Percentiles rank a stretch among this genome's conserved stretches.
phyloP scores from a whole-genome alignment of 2,113 vertebrate species.

The Atrichornis clamosus region DNA sequence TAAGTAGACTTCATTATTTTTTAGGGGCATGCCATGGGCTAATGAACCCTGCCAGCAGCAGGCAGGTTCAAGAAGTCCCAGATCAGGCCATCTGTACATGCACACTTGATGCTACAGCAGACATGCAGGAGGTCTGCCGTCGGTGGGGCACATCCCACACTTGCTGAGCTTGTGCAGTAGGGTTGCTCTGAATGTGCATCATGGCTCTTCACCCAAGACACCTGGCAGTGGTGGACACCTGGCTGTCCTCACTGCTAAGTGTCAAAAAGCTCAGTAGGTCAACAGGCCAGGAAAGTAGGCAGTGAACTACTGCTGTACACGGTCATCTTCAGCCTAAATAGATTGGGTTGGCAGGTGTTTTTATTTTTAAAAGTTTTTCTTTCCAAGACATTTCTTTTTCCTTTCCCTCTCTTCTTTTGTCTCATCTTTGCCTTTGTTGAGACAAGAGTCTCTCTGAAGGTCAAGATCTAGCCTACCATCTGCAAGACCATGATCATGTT shows the following conservation, averaged over 20 bases:
- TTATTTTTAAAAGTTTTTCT: neutral
- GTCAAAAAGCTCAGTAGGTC: neutral
- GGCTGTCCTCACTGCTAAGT: neutral
- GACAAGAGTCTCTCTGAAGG: neutral
- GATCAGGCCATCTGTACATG: neutral
- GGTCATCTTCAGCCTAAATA: neutral
- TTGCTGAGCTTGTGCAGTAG: neutral
- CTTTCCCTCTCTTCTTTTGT: neutral
- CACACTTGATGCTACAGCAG: neutral
- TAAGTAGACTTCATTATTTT: neutral
- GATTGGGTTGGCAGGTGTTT: neutral
- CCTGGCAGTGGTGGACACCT: neutral
- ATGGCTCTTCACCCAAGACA: neutral
- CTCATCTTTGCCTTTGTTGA: neutral
- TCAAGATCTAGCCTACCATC: neutral
- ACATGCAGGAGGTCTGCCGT: neutral
- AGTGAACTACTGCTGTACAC: neutral
- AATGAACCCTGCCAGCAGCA: neutral
- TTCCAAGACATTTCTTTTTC: neutral
- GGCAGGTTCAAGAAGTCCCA: neutral
- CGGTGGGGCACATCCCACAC: fast-evolving
- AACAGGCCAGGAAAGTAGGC: neutral
- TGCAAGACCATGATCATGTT: neutral
- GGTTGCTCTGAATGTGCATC: neutral
- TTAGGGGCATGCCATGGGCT: neutral